Conservation (phyloP, 2,888 invertebrate species). For the Papilio protenor region DNA sequence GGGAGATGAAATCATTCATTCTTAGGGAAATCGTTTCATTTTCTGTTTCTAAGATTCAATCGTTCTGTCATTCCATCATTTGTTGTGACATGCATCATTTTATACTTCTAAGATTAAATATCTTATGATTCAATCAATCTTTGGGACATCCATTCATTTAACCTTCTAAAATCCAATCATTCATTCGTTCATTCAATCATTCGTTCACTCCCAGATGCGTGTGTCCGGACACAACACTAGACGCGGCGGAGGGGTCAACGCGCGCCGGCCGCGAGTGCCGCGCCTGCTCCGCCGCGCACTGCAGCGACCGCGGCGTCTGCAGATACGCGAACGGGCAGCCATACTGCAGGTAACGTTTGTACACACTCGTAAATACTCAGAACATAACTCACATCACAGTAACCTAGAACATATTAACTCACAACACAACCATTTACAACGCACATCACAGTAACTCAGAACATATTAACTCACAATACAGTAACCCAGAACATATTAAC, state of each 20-base stretch:
- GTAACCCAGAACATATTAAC: no score
- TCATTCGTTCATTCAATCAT: not conserved
- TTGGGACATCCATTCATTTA: not conserved
- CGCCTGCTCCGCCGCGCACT: slow-evolving; percentile 90
- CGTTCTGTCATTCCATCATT: not conserved
- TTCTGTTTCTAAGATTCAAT: no score
- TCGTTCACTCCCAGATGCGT: slow-evolving; percentile 58
- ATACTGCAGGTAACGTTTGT: slow-evolving; percentile 86
- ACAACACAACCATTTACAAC: no score
- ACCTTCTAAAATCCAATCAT: not conserved
- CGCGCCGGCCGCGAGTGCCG: slow-evolving; percentile 90
- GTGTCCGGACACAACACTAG: slow-evolving; percentile 90
- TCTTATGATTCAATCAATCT: no score
- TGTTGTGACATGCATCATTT: not conserved
- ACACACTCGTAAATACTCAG: not conserved
- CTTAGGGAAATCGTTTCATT: no score
- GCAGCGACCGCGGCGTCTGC: slow-evolving; percentile 94
- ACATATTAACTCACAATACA: no score
- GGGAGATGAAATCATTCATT: no score
- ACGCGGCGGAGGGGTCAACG: slow-evolving; percentile 89
- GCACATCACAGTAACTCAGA: no score
- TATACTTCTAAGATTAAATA: not conserved
- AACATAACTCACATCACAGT: not conserved
- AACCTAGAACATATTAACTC: no score
- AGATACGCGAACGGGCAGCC: slow-evolving; percentile 90